Evolutionary conservation across 1,140 invertebrate genomes (phyloP), one percentile per base, ranked within the genome.

Genomic region (Bombus confusus): DNA sequence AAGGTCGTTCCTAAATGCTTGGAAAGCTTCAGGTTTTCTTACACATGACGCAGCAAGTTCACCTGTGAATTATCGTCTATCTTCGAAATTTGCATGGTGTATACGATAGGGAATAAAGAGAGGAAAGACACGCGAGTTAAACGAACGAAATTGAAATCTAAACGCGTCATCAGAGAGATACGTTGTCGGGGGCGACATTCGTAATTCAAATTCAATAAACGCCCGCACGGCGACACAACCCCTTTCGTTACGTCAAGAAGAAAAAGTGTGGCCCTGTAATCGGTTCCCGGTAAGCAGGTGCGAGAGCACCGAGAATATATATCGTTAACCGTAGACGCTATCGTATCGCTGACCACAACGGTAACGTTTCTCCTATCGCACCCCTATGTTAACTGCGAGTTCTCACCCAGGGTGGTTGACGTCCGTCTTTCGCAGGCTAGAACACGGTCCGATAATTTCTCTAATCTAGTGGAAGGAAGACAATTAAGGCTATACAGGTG

Each of bases 301-400:
- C 74, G 79, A 86, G 79, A 64, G 39, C 72, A 43, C 28, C 66
- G 71, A 39, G 69, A 87, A 76, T 78, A 78, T 77, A 83, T 86
- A 83, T 86, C 73, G 69, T 66, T 81, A 59, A 77, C 80, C 41
- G 71, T 83, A 83, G 74, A 86, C 75, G 52, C 64, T 86, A 88
- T 86, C 85, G 84, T 72, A 79, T 82, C 87, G 39, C 62, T 57
- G 74, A 80, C 37, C 79, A 80, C 47, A 62, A 82, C 84, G 66
- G 79, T 66, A 74, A 85, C 83, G 73, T 87, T 88, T 77, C 81
- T 77, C 85, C 81, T 88, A 88, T 88, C 87, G 87, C 85, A 77
- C 87, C 87, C 86, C 86, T 88, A 88, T 88, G 87, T 88, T 84
- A 80, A 83, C 73, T 31, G 77, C 57, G 76, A 84, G 72, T 81